Evolutionary conservation across 2,888 invertebrate genomes (phyloP).

Genomic region (Oligia latruncula): DNA sequence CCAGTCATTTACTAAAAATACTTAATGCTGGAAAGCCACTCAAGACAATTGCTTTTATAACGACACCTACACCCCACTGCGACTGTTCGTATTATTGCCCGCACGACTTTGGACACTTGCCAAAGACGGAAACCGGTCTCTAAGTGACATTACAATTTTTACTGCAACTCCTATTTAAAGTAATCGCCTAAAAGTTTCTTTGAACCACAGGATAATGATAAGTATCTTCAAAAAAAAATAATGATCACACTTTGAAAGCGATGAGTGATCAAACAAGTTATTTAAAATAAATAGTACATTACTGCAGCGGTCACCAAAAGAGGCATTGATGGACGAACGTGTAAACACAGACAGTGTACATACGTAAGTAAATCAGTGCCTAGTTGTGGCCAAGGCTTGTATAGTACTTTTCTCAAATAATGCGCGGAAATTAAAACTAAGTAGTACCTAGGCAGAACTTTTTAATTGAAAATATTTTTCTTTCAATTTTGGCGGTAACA

Average conservation of each 20-base stretch:
- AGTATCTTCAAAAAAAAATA: background rate
- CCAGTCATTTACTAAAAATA: background rate
- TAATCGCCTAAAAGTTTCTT: slow-evolving; percentile 66
- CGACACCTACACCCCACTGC: slow-evolving; percentile 4
- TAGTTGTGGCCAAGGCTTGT: no score
- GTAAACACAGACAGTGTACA: no score
- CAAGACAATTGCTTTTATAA: slow-evolving; percentile 21
- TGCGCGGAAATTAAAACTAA: no score
- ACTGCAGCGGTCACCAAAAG: no score
- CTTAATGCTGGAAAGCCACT: background rate
- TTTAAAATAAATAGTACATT: background rate
- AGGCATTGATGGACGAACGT: no score
- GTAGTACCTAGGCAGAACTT: no score
- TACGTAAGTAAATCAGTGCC: no score
- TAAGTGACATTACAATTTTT: slow-evolving; percentile 60
- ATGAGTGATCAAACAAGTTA: background rate
- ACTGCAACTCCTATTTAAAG: slow-evolving; percentile 65
- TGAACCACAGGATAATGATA: slow-evolving; percentile 43
- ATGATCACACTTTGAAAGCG: background rate
- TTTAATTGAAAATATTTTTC: no score
- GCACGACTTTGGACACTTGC: slow-evolving; percentile 36
- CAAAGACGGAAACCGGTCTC: slow-evolving; percentile 32
- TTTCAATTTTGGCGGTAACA: no score
- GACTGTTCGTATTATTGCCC: background rate
- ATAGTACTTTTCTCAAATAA: no score